phyloP scores from a whole-genome alignment of 2,797 vertebrate species.

The Brachymystax lenok region DNA sequence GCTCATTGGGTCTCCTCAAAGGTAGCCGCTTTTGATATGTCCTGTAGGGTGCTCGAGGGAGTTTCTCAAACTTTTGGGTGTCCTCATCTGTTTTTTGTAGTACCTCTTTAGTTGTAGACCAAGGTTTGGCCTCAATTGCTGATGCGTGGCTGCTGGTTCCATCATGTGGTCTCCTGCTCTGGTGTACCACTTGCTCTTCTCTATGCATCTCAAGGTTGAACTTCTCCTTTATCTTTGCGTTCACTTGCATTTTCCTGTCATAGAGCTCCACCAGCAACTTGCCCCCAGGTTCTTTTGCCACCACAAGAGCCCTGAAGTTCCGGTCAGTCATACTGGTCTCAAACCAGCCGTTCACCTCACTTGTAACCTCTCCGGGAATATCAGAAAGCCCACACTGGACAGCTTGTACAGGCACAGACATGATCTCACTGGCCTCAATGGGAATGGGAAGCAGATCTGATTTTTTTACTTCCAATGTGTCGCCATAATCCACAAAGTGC shows the following conservation, averaged over 20 bases:
- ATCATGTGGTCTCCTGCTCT: conserved; percentile 21
- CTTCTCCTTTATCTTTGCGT: conserved; percentile 79
- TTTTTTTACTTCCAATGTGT: conserved; percentile 76
- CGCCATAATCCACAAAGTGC: conserved; percentile 95
- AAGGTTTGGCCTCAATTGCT: not conserved
- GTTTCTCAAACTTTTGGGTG: conserved; percentile 37
- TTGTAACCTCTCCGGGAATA: conserved; percentile 68
- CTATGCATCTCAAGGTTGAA: conserved; percentile 57
- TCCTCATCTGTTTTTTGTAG: conserved; percentile 14
- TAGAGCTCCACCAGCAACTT: conserved; percentile 88
- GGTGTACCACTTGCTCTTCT: conserved; percentile 31
- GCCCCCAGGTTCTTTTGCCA: conserved; percentile 85
- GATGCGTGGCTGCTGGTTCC: conserved; percentile 9
- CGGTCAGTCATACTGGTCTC: conserved; percentile 72
- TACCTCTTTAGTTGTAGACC: conserved; percentile 15
- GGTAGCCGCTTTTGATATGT: conserved; percentile 47
- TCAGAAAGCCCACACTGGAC: conserved; percentile 86
- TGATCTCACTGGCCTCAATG: conserved; percentile 79
- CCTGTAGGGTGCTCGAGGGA: conserved; percentile 44
- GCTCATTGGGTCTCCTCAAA: not conserved
- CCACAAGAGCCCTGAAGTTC: conserved; percentile 79
- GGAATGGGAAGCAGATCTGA: conserved; percentile 84
- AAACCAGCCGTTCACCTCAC: conserved; percentile 83
- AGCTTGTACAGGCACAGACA: conserved; percentile 89
- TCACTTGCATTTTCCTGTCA: conserved; percentile 79